These are phyloP conservation scores for Clinocottus analis DNA, from an alignment of 2,113 vertebrate species.

Conservation along the genomic window DNA sequence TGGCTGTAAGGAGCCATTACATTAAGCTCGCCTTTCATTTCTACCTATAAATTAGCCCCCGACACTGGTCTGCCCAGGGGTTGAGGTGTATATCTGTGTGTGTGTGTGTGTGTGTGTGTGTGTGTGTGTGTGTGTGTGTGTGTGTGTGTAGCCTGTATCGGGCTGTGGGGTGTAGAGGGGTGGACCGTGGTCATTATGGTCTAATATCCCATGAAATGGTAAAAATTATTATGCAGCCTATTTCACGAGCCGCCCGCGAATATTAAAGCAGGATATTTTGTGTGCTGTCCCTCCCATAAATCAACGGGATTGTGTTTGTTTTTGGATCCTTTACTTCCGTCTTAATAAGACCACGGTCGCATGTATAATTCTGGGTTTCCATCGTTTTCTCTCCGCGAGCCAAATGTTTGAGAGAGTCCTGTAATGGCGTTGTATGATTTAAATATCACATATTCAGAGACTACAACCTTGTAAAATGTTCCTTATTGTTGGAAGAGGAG, in stretches of 20 bases:
- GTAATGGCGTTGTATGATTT: not conserved
- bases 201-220: conserved; percentile 99
- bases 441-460: not conserved
- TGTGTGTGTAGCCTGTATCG: conserved; percentile 67
- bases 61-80: conserved; percentile 65
- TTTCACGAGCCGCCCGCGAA: conserved; percentile 91
- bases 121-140: conserved; percentile 58
- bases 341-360: conserved; percentile 47
- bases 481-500: not conserved
- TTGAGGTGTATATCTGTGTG: conserved; percentile 69
- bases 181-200: conserved; percentile 97
- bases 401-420: conserved; percentile 1
- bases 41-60: conserved; percentile 92
- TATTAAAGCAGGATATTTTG: conserved; percentile 85
- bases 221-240: conserved; percentile 92
- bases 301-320: conserved; percentile 74
- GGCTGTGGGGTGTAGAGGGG: conserved; percentile 78
- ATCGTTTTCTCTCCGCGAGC: conserved; percentile 17
- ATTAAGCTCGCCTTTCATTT: conserved; percentile 91
- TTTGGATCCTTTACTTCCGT: conserved; percentile 48
- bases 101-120: too few species aligned
- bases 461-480: not conserved
- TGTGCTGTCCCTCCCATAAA: conserved; percentile 67
- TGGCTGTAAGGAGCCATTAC: conserved; percentile 92
- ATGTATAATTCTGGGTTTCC: conserved; percentile 26